Percentiles rank a stretch among this genome's conserved stretches.
phyloP scores from a whole-genome alignment of 2,797 vertebrate genomes.

The Darevskia nairensis region DNA sequence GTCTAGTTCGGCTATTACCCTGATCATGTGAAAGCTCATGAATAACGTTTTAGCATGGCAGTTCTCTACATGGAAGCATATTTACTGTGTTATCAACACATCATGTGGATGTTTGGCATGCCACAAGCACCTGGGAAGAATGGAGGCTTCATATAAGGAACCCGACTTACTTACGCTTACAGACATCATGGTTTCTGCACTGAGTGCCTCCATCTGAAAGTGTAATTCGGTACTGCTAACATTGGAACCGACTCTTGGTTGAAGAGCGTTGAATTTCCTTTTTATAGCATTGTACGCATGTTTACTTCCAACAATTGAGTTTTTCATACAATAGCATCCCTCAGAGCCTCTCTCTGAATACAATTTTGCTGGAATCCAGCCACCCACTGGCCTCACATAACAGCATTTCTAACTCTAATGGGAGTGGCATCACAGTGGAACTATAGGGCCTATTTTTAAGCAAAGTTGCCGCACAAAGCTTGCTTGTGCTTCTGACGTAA shows the following conservation, averaged over 20 bases:
- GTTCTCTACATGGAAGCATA: background rate
- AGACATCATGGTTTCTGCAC: background rate
- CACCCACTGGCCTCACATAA: background rate
- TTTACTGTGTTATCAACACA: background rate
- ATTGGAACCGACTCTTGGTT: background rate
- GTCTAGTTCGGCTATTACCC: background rate
- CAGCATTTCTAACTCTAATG: rapidly evolving
- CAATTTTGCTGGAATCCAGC: constrained; percentile 8
- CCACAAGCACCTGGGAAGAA: background rate
- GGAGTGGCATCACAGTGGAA: background rate
- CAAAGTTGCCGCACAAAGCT: background rate
- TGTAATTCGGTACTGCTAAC: background rate
- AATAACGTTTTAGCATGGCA: background rate
- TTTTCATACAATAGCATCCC: constrained; percentile 1
- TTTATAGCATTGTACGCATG: background rate
- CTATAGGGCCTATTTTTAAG: constrained; percentile 15
- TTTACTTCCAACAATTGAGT: constrained; percentile 6
- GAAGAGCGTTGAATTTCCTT: constrained; percentile 13
- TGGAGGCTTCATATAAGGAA: background rate
- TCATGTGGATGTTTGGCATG: background rate
- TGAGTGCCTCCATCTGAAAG: background rate
- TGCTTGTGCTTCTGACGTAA: constrained; percentile 36
- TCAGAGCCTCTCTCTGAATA: background rate
- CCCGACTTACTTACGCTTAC: background rate
- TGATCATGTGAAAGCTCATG: background rate